phyloP scores from a whole-genome alignment of 1,140 invertebrate genomes.

The Ylistrum balloti region DNA sequence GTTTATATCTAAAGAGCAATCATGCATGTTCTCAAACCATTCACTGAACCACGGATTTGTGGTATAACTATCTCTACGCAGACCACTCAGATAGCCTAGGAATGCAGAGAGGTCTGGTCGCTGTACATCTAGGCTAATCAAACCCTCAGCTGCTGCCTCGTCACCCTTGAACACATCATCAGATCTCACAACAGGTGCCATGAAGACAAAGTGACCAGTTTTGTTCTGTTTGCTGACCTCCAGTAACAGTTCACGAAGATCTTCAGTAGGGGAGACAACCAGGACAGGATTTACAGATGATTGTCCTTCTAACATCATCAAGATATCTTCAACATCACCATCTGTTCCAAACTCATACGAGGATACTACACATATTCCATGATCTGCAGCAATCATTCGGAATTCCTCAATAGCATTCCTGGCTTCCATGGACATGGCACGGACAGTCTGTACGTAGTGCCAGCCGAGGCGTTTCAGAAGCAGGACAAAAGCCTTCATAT shows the following conservation, averaged over 20 bases:
- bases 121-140: slow-evolving; percentile 66
- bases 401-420: slow-evolving; percentile 64
- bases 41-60: slow-evolving; percentile 80
- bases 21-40: slow-evolving; percentile 74
- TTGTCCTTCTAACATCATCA: slow-evolving; percentile 62
- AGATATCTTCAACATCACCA: slow-evolving; percentile 53
- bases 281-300: slow-evolving; percentile 69
- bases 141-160: slow-evolving; percentile 67
- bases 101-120: slow-evolving; percentile 66
- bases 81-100: slow-evolving; percentile 62
- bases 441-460: slow-evolving; percentile 74
- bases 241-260: background rate
- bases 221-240: background rate
- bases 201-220: slow-evolving; percentile 12
- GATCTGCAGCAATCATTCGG: slow-evolving; percentile 69
- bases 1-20: slow-evolving; percentile 71
- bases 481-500: slow-evolving; percentile 88
- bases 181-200: background rate
- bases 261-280: slow-evolving; percentile 50
- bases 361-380: slow-evolving; percentile 79
- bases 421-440: slow-evolving; percentile 59
- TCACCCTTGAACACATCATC: slow-evolving; percentile 59
- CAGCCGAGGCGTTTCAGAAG: slow-evolving; percentile 73
- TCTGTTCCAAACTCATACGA: slow-evolving; percentile 57
- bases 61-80: slow-evolving; percentile 59